Base-by-base conservation (phyloP, 2,797 vertebrate species). In the Enteromius thamalakanensis region DNA sequence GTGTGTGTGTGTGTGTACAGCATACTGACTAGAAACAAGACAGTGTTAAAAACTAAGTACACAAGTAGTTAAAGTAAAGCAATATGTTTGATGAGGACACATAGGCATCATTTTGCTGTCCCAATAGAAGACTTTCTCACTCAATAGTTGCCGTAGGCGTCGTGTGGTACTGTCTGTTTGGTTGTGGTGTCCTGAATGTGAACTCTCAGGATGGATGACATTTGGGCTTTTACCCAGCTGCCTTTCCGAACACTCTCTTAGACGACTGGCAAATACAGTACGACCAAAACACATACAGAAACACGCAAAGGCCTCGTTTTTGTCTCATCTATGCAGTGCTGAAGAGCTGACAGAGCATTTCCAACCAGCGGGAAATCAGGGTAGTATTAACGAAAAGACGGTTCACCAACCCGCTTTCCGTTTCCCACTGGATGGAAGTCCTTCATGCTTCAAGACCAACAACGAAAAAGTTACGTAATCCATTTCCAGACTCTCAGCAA, bases 181-280 rank as follows among this genome's bases (percentile, higher is more conserved):
- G 69, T 49, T 69, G 67, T 37, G 60, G 34, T 82, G 80, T 85
- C 83, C 71, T 71, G n/a, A 42, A 70, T n/a, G 21, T 76, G 76
- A 82, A 72, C 71, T 32, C 37, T 1, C 23, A 45, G 42, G 40
- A 8, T 26, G 42, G 14, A 49, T 21, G 26, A 2, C 0, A 17
- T 72, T 49, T 51, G 19, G 10, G 19, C 26, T 58, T 23, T 58
- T 23, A 55, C n/a, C n/a, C 55, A 58, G n/a, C 55, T 23, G 53
- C 21, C 4, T 12, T 58, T 26, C 3, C 11, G 9, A 58, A 23
- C 3, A n/a, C n/a, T 23, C n/a, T 60, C 58, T 26, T 14, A 62
- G 58, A 62, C 5, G 12, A 15, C 58, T 62, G 26, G 23, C 14
- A 29, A 62, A 62, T 29, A 62, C 58, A 62, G 3, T 6, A 29